These are phyloP conservation scores for Labroides dimidiatus DNA, from an alignment of 2,797 vertebrate genomes.

Conservation along the genomic window DNA sequence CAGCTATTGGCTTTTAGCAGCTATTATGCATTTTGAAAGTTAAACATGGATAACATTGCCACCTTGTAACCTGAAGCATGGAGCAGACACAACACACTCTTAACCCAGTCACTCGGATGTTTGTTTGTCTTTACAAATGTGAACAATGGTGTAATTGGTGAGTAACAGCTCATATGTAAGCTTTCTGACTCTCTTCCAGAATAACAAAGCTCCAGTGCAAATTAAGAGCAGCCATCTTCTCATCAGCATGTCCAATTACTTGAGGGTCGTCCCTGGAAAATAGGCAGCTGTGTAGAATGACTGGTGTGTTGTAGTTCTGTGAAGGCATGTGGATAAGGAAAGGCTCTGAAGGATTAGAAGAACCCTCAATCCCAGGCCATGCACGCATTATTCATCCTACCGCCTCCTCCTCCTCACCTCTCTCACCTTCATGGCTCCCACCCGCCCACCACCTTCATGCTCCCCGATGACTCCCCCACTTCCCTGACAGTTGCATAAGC, in stretches of 20 bases:
- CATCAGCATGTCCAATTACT: slow-evolving; percentile 71
- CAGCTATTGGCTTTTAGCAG: neutral
- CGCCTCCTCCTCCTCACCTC: slow-evolving; percentile 55
- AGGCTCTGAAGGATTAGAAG: slow-evolving; percentile 75
- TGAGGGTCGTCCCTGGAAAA: slow-evolving; percentile 61
- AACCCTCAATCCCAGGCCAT: slow-evolving; percentile 76
- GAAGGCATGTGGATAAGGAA: slow-evolving; percentile 73
- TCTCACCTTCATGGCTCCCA: slow-evolving; percentile 73
- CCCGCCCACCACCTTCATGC: slow-evolving; percentile 61
- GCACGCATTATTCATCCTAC: slow-evolving; percentile 80
- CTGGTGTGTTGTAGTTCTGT: slow-evolving; percentile 57
- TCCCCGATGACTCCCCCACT: slow-evolving; percentile 55
- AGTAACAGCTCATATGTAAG: too few species aligned
- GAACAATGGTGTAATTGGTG: slow-evolving; percentile 4
- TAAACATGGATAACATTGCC: neutral
- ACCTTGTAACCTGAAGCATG: slow-evolving; percentile 3
- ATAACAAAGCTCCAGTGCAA: slow-evolving; percentile 67
- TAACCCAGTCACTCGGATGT: slow-evolving; percentile 4
- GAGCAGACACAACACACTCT: neutral
- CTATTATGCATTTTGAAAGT: too few species aligned
- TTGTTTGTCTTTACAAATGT: slow-evolving; percentile 14
- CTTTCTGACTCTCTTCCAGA: slow-evolving; percentile 40
- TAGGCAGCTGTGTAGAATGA: slow-evolving; percentile 59
- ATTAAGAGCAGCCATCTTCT: slow-evolving; percentile 69
- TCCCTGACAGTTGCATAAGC: slow-evolving; percentile 76